These are phyloP conservation scores for Philhelius pedissequus DNA, from an alignment of 2,888 invertebrate species.

Conservation along the genomic window DNA sequence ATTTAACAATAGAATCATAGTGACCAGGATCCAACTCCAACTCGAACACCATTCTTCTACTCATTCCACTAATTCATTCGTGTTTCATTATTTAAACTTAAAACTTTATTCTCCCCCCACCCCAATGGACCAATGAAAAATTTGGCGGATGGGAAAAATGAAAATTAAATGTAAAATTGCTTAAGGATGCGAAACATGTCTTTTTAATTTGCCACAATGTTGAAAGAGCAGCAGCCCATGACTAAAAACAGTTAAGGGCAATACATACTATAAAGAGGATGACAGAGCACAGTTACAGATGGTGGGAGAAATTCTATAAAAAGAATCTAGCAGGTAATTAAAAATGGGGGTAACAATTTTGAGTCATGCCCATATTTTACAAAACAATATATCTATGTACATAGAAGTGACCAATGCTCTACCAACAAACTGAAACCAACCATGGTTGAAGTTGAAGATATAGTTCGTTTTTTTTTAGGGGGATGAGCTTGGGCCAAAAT, in stretches of 20 bases:
- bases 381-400: conserved; percentile 14
- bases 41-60: no score
- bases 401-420: background rate
- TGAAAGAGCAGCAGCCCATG: conserved; percentile 13
- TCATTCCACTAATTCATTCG: background rate
- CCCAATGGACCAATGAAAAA: background rate
- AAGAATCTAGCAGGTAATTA: conserved; percentile 25
- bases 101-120: background rate
- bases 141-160: background rate
- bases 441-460: background rate
- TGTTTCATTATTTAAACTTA: background rate
- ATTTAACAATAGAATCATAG: background rate
- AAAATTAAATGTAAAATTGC: conserved; percentile 7
- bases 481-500: background rate
- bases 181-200: background rate
- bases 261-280: background rate
- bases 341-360: background rate
- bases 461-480: background rate
- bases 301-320: background rate
- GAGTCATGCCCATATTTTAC: conserved; percentile 1
- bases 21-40: background rate
- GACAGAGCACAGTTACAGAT: background rate
- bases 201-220: background rate
- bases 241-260: background rate
- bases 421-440: no score